Conservation (phyloP, 1,140 invertebrate genomes). For the Acyrthosiphon pisum region DNA sequence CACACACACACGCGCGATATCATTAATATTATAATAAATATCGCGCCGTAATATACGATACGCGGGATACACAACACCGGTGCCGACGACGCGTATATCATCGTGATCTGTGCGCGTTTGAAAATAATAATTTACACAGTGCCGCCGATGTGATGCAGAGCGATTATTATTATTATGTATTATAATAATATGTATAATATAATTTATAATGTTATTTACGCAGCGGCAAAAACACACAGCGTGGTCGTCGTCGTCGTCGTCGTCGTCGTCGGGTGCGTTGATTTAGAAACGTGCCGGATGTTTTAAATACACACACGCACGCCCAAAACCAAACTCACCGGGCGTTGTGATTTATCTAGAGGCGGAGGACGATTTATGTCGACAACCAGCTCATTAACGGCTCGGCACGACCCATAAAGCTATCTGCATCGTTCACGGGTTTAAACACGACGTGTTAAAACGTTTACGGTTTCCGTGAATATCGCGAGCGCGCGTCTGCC, state of each 20-base stretch:
- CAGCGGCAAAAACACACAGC: neutral
- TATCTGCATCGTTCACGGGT: slow-evolving; percentile 44
- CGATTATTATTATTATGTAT: neutral
- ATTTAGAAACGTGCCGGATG: slow-evolving; percentile 54
- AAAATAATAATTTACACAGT: neutral
- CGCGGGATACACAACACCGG: neutral
- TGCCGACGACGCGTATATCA: neutral
- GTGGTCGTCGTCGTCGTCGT: no score
- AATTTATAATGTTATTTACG: neutral
- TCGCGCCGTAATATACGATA: neutral
- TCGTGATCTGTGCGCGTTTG: neutral
- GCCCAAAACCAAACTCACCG: neutral
- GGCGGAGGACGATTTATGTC: slow-evolving; percentile 51
- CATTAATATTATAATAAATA: no score
- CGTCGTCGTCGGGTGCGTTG: neutral
- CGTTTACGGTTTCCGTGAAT: slow-evolving; percentile 55
- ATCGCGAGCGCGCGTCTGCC: neutral
- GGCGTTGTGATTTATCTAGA: slow-evolving; percentile 31
- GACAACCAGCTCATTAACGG: slow-evolving; percentile 51
- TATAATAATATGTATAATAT: neutral
- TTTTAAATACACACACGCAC: slow-evolving; percentile 22
- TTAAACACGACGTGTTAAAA: slow-evolving; percentile 48
- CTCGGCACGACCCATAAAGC: slow-evolving; percentile 48
- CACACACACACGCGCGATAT: no score
- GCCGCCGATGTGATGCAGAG: neutral